Conservation (phyloP, 2,888 invertebrate species). For the Mesopsocus fuscifrons region DNA sequence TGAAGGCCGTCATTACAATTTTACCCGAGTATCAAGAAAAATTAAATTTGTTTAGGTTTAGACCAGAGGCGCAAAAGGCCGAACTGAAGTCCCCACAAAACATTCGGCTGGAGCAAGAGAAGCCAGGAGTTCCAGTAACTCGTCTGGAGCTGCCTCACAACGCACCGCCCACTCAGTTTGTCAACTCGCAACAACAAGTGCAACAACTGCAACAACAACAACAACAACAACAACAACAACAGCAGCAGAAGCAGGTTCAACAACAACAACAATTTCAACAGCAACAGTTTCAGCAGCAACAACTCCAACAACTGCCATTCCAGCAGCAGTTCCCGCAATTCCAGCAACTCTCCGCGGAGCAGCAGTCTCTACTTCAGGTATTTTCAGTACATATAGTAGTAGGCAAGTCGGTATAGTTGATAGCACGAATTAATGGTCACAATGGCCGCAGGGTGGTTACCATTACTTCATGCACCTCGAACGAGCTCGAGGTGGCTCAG, state of each 20-base stretch:
- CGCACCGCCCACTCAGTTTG: constrained; percentile 14
- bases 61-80: neutral
- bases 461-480: too few species aligned
- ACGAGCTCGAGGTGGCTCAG: too few species aligned
- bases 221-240: constrained; percentile 11
- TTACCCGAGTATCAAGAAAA: too few species aligned
- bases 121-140: neutral
- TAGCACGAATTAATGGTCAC: too few species aligned
- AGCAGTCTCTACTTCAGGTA: constrained; percentile 11
- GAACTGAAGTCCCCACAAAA: neutral
- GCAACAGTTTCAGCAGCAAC: constrained; percentile 9
- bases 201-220: constrained; percentile 13
- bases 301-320: constrained; percentile 13
- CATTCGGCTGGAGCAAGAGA: neutral
- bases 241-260: constrained; percentile 14
- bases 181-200: constrained; percentile 13
- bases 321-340: constrained; percentile 14
- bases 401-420: too few species aligned
- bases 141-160: constrained; percentile 1
- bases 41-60: neutral
- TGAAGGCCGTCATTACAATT: too few species aligned
- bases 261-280: constrained; percentile 13
- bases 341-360: constrained; percentile 12
- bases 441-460: too few species aligned
- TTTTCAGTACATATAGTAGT: too few species aligned